Percentiles rank a stretch among this genome's conserved stretches.
These are phyloP conservation scores for Capromys pilorides DNA, from an alignment of 2,797 vertebrate species.

Conservation along the genomic window DNA sequence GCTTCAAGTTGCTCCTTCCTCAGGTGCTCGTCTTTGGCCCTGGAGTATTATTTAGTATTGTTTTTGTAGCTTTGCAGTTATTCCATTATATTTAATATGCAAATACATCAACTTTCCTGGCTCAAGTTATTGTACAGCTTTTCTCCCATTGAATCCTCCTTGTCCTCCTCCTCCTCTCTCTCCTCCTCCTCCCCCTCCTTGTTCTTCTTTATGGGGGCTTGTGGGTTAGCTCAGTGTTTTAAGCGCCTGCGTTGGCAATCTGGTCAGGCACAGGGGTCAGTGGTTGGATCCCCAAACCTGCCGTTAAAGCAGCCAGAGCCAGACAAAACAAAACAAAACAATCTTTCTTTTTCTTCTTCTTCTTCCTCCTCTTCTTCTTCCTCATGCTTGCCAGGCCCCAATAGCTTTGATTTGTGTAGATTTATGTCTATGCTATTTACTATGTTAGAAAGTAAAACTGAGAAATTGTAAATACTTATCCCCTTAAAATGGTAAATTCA, in stretches of 20 bases:
- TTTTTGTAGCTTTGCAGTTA: neutral
- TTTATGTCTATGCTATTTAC: neutral
- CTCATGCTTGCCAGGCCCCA: neutral
- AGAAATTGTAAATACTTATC: neutral
- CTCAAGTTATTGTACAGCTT: neutral
- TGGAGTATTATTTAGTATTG: neutral
- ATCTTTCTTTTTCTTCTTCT: too few relatives aligned
- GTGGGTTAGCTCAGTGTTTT: too few relatives aligned
- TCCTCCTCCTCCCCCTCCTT: too few relatives aligned
- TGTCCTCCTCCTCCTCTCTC: too few relatives aligned
- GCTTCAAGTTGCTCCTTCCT: neutral
- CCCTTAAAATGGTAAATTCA: constrained; percentile 35
- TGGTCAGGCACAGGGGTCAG: too few relatives aligned
- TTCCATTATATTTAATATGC: neutral
- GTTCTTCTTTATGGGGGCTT: too few relatives aligned
- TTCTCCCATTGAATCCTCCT: neutral
- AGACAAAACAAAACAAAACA: too few relatives aligned
- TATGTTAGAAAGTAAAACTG: neutral
- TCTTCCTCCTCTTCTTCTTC: too few relatives aligned
- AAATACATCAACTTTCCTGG: neutral
- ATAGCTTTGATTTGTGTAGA: neutral
- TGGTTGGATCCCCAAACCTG: too few relatives aligned
- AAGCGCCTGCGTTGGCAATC: too few relatives aligned
- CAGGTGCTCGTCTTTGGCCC: neutral
- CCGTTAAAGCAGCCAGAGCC: too few relatives aligned